Conservation (phyloP, 23 tunicate genomes). For the Ciona savignyi region DNA sequence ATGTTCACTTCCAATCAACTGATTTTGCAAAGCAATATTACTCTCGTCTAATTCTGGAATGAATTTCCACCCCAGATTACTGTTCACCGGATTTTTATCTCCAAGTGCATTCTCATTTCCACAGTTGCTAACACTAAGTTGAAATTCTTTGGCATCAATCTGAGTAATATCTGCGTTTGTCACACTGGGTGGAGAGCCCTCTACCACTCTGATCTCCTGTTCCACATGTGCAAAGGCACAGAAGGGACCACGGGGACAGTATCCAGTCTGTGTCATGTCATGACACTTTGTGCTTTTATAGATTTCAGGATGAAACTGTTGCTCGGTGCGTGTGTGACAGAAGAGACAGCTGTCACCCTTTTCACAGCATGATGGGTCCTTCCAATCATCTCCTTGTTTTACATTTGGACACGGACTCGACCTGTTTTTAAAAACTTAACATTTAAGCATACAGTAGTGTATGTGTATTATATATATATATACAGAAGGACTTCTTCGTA, state of each 20-base stretch:
- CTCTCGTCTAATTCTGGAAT: background rate
- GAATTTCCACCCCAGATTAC: background rate
- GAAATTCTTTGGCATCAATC: background rate
- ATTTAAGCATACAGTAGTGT: too few species aligned
- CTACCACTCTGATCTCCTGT: conserved; percentile 76
- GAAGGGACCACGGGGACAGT: conserved; percentile 98
- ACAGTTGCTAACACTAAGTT: background rate
- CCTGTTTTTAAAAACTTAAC: too few species aligned
- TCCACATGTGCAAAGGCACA: conserved; percentile 99
- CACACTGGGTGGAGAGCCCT: conserved; percentile 18
- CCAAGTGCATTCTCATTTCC: background rate
- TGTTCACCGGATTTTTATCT: background rate
- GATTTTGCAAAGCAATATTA: background rate
- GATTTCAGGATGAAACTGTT: conserved; percentile 98
- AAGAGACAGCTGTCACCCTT: conserved; percentile 95
- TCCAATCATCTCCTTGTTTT: conserved; percentile 99
- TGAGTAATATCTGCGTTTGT: background rate
- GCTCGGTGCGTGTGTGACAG: conserved; percentile 99
- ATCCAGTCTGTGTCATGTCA: conserved; percentile 96
- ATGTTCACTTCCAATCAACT: conserved; percentile 2
- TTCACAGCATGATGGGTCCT: conserved; percentile 97
- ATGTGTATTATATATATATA: too few species aligned
- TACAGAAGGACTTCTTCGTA: too few species aligned
- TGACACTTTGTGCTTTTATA: conserved; percentile 99
- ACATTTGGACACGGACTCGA: conserved; percentile 98